Base-by-base conservation (phyloP, 1,140 invertebrate species). In the Sycophaga agraensis region DNA sequence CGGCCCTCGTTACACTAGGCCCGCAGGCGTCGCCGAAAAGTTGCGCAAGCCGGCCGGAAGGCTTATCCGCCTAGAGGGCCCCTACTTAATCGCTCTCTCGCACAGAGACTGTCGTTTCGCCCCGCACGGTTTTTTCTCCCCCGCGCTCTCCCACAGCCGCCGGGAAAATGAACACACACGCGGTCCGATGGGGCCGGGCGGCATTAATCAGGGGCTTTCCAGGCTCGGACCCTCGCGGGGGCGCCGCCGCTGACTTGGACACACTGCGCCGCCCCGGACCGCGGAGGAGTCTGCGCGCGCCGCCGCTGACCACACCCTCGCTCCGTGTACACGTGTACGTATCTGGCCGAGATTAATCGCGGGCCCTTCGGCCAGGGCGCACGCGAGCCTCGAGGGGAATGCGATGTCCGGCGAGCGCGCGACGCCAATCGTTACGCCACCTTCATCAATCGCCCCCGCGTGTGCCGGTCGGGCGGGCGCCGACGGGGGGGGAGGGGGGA, bases 291-390 rank as follows among this genome's bases (percentile, higher is more conserved):
- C 68, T 24, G 72, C 73, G 70, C 75, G 71, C 73, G 70, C 72
- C 70, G 72, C 73, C 74, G 75, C 73, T 72, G 75, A 78, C 76
- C 75, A 77, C 76, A 78, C 75, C 75, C 76, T 74, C 72, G 72
- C n/a, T n/a, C n/a, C n/a, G n/a, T n/a, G n/a, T n/a, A n/a, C n/a
- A n/a, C n/a, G n/a, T n/a, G n/a, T n/a, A n/a, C n/a, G n/a, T n/a
- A 71, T 70, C 66, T 65, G 66, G 65, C 66, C 70, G 74, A 77
- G 76, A 78, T 78, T 78, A 77, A 78, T 77, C 21, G n/a, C 11
- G n/a, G n/a, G n/a, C n/a, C n/a, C n/a, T n/a, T n/a, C n/a, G n/a
- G n/a, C n/a, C n/a, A n/a, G n/a, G n/a, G n/a, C n/a, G n/a, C n/a
- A n/a, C n/a, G n/a, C n/a, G n/a, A n/a, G n/a, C n/a, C n/a, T n/a